phyloP scores from a whole-genome alignment of 1,140 invertebrate species.

The Periplaneta americana region DNA sequence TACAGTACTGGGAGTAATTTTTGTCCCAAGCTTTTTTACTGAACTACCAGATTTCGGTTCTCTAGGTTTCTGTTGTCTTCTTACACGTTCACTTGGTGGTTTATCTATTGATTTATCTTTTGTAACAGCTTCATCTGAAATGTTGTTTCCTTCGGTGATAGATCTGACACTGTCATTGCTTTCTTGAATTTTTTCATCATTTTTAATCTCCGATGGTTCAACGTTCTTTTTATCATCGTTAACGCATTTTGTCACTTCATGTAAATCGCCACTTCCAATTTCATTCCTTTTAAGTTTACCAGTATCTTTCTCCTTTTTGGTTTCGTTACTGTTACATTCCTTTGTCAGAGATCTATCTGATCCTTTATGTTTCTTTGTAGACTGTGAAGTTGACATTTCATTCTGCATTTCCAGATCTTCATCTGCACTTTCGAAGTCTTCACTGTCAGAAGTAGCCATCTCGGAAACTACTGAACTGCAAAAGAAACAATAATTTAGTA shows the following conservation, averaged over 20 bases:
- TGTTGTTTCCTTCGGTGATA: background rate
- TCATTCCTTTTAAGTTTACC: background rate
- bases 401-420: constrained; percentile 39
- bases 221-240: background rate
- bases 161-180: too few species aligned
- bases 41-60: constrained; percentile 3
- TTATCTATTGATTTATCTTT: background rate
- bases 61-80: constrained; percentile 2
- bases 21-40: constrained; percentile 18
- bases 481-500: constrained; percentile 16
- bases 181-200: too few species aligned
- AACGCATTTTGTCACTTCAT: background rate
- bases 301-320: background rate
- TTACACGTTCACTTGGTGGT: background rate
- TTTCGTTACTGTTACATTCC: background rate
- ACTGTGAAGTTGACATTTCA: constrained; percentile 54
- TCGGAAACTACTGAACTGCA: constrained; percentile 19
- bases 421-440: constrained; percentile 63
- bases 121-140: background rate
- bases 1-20: constrained; percentile 28
- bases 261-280: background rate
- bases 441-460: constrained; percentile 66
- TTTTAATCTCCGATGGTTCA: background rate
- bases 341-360: background rate
- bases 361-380: background rate